Percentiles rank a stretch among this genome's conserved stretches.
Evolutionary conservation across 1,140 invertebrate species (phyloP).

Genomic region (Scaptomyza montana): DNA sequence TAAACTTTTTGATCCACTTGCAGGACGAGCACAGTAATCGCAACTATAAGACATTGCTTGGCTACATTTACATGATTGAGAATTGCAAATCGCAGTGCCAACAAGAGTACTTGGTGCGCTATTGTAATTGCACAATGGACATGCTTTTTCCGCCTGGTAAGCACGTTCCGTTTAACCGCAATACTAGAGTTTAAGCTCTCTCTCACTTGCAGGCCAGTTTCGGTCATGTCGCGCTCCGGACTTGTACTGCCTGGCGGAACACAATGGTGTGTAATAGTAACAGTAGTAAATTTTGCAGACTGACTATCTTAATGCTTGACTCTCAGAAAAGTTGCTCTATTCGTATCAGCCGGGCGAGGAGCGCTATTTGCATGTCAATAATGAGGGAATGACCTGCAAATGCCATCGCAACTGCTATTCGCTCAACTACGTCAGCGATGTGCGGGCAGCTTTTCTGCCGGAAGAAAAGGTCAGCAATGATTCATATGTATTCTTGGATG

Average conservation of each 20-base stretch:
- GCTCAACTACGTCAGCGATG: constrained; percentile 75
- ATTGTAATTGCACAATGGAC: constrained; percentile 81
- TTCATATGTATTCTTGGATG: constrained; percentile 76
- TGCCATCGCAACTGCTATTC: constrained; percentile 81
- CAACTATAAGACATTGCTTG: constrained; percentile 66
- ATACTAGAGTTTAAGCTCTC: constrained; percentile 11
- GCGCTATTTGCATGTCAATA: constrained; percentile 58
- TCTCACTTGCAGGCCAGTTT: constrained; percentile 59
- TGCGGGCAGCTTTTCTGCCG: constrained; percentile 74
- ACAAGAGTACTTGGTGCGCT: constrained; percentile 76
- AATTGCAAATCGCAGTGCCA: constrained; percentile 81
- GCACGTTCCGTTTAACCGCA: constrained; percentile 44
- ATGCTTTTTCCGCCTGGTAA: constrained; percentile 82
- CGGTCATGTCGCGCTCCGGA: constrained; percentile 66
- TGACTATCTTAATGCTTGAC: constrained; percentile 17
- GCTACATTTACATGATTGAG: constrained; percentile 78
- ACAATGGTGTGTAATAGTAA: constrained; percentile 57
- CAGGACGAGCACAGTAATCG: constrained; percentile 66
- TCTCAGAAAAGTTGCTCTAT: constrained; percentile 51
- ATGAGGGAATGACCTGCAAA: constrained; percentile 74
- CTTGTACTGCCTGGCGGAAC: constrained; percentile 66
- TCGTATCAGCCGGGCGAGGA: constrained; percentile 67
- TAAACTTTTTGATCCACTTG: too few relatives aligned
- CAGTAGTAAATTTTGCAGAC: neutral
- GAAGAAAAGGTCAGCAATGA: constrained; percentile 61